These are phyloP conservation scores for Aratinga solstitialis DNA, from an alignment of 2,797 vertebrate genomes.

Conservation along the genomic window DNA sequence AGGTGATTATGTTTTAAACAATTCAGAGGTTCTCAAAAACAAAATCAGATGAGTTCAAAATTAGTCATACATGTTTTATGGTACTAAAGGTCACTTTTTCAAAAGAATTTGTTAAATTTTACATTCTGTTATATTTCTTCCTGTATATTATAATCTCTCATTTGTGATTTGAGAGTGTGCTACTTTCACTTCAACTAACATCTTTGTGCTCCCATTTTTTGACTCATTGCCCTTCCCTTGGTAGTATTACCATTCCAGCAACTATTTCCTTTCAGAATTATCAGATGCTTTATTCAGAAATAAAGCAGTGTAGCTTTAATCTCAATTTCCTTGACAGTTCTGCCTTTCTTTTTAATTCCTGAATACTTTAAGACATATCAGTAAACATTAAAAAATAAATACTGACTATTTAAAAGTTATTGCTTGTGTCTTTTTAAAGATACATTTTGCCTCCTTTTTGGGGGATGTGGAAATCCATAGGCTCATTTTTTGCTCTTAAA, in stretches of 20 bases:
- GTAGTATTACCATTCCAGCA: not conserved
- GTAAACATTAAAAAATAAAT: constrained; percentile 22
- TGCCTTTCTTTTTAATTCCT: constrained; percentile 16
- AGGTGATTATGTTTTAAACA: not conserved
- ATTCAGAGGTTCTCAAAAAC: not conserved
- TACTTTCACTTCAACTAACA: not conserved
- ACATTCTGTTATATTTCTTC: not conserved
- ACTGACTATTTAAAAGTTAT: not conserved
- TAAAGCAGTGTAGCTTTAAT: not conserved
- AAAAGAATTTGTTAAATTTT: not conserved
- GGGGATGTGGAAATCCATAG: not conserved
- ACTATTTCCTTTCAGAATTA: not conserved
- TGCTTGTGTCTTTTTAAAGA: not conserved
- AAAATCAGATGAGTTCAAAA: not conserved
- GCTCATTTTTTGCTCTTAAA: not conserved
- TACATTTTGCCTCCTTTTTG: not conserved
- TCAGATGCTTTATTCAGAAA: not conserved
- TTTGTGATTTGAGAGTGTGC: not conserved
- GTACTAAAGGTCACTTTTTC: not conserved
- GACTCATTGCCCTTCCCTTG: not conserved
- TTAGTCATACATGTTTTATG: not conserved
- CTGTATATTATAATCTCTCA: not conserved
- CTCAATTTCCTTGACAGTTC: not conserved
- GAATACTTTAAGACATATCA: not conserved
- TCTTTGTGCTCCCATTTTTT: not conserved